Conservation (phyloP, 2,888 invertebrate species). For the Willowsia nigromaculata region DNA sequence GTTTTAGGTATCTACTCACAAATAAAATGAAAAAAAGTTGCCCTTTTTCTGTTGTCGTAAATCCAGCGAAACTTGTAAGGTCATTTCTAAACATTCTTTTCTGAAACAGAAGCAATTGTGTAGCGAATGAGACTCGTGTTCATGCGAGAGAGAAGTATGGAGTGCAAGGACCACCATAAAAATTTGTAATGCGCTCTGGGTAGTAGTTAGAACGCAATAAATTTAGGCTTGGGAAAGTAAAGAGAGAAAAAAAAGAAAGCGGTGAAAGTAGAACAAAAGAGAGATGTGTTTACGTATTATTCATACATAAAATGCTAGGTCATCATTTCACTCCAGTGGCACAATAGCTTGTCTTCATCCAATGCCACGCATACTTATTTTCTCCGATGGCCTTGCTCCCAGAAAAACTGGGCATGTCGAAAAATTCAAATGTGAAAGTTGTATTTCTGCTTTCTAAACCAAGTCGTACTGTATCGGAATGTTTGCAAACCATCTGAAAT, state of each 20-base stretch:
- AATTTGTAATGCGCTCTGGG: background rate
- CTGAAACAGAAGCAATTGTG: background rate
- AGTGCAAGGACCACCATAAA: background rate
- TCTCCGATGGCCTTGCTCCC: constrained; percentile 13
- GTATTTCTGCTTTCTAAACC: too few species aligned
- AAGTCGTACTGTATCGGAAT: too few species aligned
- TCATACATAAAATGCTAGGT: background rate
- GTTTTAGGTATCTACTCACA: background rate
- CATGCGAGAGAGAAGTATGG: background rate
- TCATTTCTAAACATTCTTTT: background rate
- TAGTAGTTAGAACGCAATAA: background rate
- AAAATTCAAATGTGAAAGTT: too few species aligned
- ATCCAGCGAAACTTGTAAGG: background rate
- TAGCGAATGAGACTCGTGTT: background rate
- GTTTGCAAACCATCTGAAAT: too few species aligned
- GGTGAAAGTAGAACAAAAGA: background rate
- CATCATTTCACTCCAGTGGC: background rate
- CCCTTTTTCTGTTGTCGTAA: background rate
- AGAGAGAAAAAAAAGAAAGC: background rate
- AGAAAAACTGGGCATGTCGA: too few species aligned
- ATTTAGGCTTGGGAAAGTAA: background rate
- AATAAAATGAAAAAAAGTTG: background rate
- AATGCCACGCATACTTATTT: background rate
- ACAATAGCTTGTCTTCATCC: too few species aligned
- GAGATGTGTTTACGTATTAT: background rate